phyloP scores from a whole-genome alignment of 2,113 vertebrate genomes.

The Daphoenositta chrysoptera region DNA sequence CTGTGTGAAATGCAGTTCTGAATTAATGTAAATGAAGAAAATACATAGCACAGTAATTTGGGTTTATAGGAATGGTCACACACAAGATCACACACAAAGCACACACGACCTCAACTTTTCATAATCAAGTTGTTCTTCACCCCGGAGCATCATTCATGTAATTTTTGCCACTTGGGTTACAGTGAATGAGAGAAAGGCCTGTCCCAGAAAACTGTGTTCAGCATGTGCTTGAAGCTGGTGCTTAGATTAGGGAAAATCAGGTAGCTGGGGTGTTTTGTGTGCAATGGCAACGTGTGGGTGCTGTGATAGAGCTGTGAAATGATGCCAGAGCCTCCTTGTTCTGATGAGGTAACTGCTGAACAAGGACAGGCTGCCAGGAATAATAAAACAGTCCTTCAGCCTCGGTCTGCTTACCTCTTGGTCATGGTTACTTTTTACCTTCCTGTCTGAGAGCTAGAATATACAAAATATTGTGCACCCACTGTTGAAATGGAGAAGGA shows the following conservation, averaged over 20 bases:
- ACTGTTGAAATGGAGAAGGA: neutral
- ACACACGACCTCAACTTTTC: neutral
- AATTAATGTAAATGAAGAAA: neutral
- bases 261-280: neutral
- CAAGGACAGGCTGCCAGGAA: neutral
- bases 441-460: neutral
- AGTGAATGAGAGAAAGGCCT: neutral
- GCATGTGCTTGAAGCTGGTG: neutral
- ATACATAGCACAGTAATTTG: neutral
- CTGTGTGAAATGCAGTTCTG: neutral
- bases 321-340: neutral
- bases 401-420: neutral
- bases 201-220: neutral
- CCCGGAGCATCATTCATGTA: neutral
- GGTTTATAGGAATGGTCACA: neutral
- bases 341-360: neutral
- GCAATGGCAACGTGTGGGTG: neutral
- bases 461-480: neutral
- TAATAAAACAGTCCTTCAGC: neutral
- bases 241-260: neutral
- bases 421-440: neutral
- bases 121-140: neutral
- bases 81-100: neutral
- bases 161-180: neutral
- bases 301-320: neutral